phyloP scores from a whole-genome alignment of 2,888 invertebrate genomes.

The Lasius fuliginosus region DNA sequence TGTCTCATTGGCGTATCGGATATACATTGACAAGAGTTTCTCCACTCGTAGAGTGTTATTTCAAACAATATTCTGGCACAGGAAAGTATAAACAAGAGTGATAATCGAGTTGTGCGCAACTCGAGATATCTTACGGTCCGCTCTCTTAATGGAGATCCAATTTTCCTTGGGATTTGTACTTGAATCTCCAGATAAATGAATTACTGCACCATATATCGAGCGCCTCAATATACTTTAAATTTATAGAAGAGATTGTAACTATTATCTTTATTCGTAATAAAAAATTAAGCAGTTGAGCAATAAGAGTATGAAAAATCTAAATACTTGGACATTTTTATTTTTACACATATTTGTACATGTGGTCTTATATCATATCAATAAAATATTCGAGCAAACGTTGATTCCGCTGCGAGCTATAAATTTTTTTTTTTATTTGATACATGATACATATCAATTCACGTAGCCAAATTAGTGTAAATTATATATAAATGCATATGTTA shows the following conservation, averaged over 20 bases:
- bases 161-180: not conserved
- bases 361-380: not conserved
- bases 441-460: not conserved
- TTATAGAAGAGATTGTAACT: not conserved
- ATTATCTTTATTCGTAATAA: not conserved
- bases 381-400: not conserved
- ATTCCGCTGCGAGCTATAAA: not conserved
- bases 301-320: not conserved
- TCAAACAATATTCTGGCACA: not conserved
- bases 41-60: not conserved
- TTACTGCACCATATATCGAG: not conserved
- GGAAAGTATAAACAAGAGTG: not conserved
- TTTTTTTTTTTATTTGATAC: not conserved
- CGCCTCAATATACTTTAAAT: not conserved
- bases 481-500: not conserved
- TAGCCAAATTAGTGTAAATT: not conserved
- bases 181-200: not conserved
- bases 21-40: not conserved
- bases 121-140: not conserved
- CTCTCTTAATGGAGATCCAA: conserved; percentile 15
- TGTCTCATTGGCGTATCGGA: not conserved
- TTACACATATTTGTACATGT: not conserved
- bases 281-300: not conserved
- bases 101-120: not conserved
- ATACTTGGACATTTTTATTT: not conserved